phyloP scores from a whole-genome alignment of 2,113 vertebrate species.

The Psophia crepitans region DNA sequence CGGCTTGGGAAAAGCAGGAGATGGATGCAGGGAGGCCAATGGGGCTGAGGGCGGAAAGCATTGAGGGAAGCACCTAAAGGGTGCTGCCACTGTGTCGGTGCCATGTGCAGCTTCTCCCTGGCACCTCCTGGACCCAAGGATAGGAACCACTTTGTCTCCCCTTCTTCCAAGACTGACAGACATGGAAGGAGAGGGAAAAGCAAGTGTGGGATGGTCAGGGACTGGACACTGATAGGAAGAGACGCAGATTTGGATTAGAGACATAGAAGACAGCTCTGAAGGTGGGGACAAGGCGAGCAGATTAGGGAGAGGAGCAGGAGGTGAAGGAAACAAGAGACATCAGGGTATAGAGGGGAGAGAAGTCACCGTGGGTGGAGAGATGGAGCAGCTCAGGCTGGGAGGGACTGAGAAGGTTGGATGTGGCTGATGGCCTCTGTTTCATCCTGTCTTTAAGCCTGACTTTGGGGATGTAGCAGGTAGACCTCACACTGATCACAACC shows the following conservation, averaged over 20 bases:
- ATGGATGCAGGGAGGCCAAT: background rate
- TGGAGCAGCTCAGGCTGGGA: background rate
- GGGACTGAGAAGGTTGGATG: background rate
- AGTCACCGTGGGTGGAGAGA: too few species aligned
- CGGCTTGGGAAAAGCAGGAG: background rate
- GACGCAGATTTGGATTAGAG: background rate
- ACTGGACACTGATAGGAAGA: background rate
- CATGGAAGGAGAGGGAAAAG: background rate
- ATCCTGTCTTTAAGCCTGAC: background rate
- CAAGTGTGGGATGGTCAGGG: background rate
- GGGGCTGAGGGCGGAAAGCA: background rate
- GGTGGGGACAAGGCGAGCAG: background rate
- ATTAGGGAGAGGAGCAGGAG: background rate
- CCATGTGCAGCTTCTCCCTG: background rate
- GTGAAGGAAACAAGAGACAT: background rate
- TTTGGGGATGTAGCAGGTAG: background rate
- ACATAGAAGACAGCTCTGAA: background rate
- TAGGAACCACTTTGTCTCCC: accelerated
- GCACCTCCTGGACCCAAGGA: background rate
- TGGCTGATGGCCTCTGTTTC: background rate
- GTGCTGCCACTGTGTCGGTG: accelerated
- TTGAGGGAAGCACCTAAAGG: background rate
- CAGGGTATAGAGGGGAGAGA: too few species aligned
- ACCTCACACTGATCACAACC: accelerated
- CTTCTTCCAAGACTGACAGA: background rate